Evolutionary conservation across 2,113 vertebrate genomes (phyloP), one percentile per base, ranked within the genome.

Genomic region (Chloropsis cyanopogon): DNA sequence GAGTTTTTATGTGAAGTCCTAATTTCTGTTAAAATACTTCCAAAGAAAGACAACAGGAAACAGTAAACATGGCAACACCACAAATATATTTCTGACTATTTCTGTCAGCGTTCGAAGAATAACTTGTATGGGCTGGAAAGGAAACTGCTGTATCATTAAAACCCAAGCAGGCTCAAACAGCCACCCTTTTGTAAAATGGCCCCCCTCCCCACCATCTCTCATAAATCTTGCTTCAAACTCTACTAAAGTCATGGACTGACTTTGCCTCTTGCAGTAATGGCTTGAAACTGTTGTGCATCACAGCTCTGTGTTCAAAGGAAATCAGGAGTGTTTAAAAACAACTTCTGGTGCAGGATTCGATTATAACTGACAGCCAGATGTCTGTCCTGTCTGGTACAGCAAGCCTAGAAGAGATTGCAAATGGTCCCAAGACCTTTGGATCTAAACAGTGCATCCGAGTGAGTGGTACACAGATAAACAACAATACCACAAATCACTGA

Each of bases 311-410:
- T 98, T 98, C 97, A 98, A 98, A 98, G 97, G 93, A 92, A 96
- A 94, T 66, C 92, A 78, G 90, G 96, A 97, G 97, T 97, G 97
- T 97, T 98, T 98, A 97, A 96, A 97, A 98, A 97, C 98, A 98
- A 98, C 98, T 98, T 97, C 96, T 97, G 98, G 98, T 97, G 92
- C 97, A 98, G 97, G 98, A 98, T 96, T 96, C 96, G 98, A 98
- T 98, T 98, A 97, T 98, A 98, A 98, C 95, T 97, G 97, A 98
- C 97, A 98, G 94, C 97, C 98, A 98, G 97, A 98, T 97, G 97
- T 97, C 98, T 97, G 96, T 96, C 96, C 88, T 92, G 98, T 98
- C 98, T 96, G 97, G 90, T 93, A 37, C 80, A 93, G 87, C 98
- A 96, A 78, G 83, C 97, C 96, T 83, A 98, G 95, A 94, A 93